Percentiles rank a stretch among this genome's conserved stretches.
Conservation (phyloP, 2,113 vertebrate genomes). For the Macrotus californicus region DNA sequence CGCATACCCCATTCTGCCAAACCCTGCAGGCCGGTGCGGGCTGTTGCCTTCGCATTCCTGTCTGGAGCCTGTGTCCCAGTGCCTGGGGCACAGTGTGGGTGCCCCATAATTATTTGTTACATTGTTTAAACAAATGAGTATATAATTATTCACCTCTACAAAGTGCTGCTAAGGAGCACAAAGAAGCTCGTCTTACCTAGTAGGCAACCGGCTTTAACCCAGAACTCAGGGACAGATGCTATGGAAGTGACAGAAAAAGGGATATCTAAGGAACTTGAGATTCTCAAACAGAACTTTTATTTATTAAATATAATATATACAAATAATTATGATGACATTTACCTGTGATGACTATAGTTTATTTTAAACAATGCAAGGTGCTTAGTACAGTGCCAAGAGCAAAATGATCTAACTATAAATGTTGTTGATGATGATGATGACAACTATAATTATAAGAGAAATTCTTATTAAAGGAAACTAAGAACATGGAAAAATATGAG, state of each 20-base stretch:
- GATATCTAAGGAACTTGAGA: neutral
- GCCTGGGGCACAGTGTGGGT: neutral
- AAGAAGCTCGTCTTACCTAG: neutral
- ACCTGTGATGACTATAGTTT: neutral
- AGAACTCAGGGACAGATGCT: neutral
- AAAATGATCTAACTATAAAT: neutral
- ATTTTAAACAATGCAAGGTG: neutral
- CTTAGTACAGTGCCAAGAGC: neutral
- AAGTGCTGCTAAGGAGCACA: neutral
- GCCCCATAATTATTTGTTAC: neutral
- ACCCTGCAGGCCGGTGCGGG: too few relatives aligned
- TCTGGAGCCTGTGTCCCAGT: neutral
- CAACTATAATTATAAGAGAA: neutral
- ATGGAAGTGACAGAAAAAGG: neutral
- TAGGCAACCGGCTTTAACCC: neutral
- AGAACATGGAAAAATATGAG: neutral
- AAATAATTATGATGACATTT: neutral
- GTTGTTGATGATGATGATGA: neutral
- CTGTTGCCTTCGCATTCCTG: neutral
- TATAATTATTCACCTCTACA: neutral
- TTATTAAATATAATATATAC: neutral
- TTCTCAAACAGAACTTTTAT: neutral
- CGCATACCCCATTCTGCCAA: neutral
- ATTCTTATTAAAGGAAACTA: neutral
- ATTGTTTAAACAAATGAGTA: neutral